These are phyloP conservation scores for Glaucopsyche alexis DNA, from an alignment of 2,888 invertebrate genomes.

Conservation along the genomic window DNA sequence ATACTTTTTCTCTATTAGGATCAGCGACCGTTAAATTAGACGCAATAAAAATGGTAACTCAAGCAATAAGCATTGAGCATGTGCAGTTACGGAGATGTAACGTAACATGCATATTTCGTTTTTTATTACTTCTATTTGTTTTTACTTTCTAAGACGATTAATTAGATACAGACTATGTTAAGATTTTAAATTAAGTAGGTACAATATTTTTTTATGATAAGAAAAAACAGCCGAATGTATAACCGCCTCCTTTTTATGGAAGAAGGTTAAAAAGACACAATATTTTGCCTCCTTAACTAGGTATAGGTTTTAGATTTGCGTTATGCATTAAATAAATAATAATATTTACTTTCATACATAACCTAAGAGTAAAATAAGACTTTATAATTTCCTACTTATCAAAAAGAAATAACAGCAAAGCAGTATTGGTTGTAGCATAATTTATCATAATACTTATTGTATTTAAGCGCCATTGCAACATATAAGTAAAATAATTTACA, in stretches of 20 bases:
- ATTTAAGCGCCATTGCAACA: background rate
- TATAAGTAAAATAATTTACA: background rate
- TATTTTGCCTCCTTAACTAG: too few species aligned
- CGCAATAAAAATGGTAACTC: slow-evolving; percentile 49
- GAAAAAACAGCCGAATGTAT: too few species aligned
- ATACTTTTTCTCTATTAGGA: slow-evolving; percentile 58
- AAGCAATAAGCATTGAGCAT: slow-evolving; percentile 44
- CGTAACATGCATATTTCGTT: background rate
- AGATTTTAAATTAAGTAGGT: background rate
- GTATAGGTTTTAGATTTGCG: too few species aligned
- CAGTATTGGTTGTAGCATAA: background rate
- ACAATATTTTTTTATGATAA: too few species aligned
- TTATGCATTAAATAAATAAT: too few species aligned
- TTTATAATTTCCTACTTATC: too few species aligned
- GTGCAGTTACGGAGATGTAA: too few species aligned
- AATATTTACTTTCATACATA: too few species aligned
- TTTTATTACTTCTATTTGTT: background rate
- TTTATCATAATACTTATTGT: background rate
- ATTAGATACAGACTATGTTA: background rate
- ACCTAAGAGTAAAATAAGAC: too few species aligned
- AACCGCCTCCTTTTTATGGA: too few species aligned
- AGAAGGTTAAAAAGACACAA: too few species aligned
- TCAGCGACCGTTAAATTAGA: slow-evolving; percentile 47
- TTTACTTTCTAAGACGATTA: background rate
- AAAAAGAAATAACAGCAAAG: too few species aligned